phyloP scores from a whole-genome alignment of 2,888 invertebrate genomes.

The Lepetodrilus schrolli region DNA sequence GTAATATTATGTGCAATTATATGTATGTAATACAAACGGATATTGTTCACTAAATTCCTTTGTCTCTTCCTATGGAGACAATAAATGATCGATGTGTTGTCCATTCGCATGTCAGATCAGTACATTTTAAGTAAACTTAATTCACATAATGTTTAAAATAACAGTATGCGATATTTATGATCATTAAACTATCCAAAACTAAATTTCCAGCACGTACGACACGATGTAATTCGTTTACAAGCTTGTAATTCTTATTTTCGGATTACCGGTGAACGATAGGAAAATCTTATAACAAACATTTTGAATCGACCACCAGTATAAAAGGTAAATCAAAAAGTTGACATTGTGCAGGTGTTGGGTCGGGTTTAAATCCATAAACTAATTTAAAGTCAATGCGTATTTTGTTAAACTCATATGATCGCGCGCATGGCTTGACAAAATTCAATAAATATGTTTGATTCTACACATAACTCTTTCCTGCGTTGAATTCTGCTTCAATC shows the following conservation, averaged over 20 bases:
- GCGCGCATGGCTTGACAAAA: slow-evolving; percentile 12
- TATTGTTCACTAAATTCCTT: too few species aligned
- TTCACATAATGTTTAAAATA: slow-evolving; percentile 23
- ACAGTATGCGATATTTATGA: slow-evolving; percentile 13
- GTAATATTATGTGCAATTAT: too few species aligned
- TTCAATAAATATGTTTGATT: slow-evolving; percentile 15
- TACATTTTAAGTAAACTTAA: background rate
- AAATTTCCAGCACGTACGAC: background rate
- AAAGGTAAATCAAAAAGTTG: slow-evolving; percentile 25
- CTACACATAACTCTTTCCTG: background rate
- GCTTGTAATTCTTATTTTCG: slow-evolving; percentile 8
- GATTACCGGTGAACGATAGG: background rate
- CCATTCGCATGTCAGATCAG: background rate
- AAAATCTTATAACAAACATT: too few species aligned
- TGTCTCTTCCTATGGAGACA: background rate
- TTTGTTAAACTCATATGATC: slow-evolving; percentile 13
- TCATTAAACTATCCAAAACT: background rate
- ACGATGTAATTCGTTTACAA: slow-evolving; percentile 16
- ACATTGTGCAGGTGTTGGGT: slow-evolving; percentile 12
- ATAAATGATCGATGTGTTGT: background rate
- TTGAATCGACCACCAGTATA: too few species aligned
- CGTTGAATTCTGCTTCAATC: background rate
- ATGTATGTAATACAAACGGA: too few species aligned
- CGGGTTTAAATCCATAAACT: slow-evolving; percentile 22
- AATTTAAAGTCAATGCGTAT: slow-evolving; percentile 25